Conservation (phyloP, 2,797 vertebrate species). For the Manis javanica region DNA sequence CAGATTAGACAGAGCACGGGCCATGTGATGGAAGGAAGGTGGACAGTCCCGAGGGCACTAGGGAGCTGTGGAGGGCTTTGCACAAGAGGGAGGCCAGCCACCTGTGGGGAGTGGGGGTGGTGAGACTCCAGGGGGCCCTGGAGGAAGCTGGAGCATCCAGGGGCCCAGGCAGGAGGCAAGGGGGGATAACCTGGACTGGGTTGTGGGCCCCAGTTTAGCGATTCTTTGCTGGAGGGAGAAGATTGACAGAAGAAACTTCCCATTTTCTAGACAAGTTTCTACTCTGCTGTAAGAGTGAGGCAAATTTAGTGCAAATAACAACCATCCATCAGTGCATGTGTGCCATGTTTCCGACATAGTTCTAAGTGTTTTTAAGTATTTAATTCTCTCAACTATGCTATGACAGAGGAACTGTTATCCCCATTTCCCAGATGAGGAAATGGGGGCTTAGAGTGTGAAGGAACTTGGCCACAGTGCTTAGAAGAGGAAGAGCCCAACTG, state of each 20-base stretch:
- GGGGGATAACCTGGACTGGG: neutral
- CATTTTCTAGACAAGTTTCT: neutral
- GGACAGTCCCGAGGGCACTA: neutral
- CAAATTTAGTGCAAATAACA: neutral
- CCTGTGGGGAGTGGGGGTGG: neutral
- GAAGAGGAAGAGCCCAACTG: neutral
- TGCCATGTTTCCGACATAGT: accelerated
- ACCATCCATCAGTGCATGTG: accelerated
- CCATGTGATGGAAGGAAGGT: neutral
- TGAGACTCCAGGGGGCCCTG: neutral
- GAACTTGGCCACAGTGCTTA: neutral
- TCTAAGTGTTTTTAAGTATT: neutral
- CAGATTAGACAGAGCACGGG: neutral
- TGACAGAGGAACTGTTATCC: neutral
- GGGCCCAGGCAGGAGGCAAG: neutral
- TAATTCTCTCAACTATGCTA: neutral
- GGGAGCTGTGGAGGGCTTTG: neutral
- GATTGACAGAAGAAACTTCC: neutral
- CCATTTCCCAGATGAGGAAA: neutral
- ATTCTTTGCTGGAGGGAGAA: neutral
- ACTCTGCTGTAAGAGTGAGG: neutral
- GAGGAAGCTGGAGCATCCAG: neutral
- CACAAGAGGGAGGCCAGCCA: neutral
- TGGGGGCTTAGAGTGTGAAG: neutral
- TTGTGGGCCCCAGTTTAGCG: no score